Percentiles rank a stretch among this genome's conserved stretches.
These are phyloP conservation scores for Gopherus flavomarginatus DNA, from an alignment of 2,113 vertebrate species.

Conservation along the genomic window DNA sequence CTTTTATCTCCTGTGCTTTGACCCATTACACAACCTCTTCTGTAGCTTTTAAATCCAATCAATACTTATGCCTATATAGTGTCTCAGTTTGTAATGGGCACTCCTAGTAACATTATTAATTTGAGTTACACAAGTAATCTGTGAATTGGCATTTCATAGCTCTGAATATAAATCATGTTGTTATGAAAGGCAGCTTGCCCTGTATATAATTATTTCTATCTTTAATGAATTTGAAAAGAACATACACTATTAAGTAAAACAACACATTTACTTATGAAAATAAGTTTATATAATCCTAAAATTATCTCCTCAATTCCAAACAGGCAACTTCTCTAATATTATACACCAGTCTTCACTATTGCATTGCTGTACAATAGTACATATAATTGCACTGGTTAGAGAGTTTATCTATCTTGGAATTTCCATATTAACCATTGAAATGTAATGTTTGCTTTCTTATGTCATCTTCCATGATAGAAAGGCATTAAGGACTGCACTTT, in stretches of 20 bases:
- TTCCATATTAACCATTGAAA: not conserved
- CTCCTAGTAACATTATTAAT: conserved; percentile 5
- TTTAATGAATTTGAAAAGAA: not conserved
- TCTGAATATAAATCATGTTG: not conserved
- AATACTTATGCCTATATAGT: not conserved
- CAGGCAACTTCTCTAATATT: not conserved
- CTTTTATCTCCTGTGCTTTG: not conserved
- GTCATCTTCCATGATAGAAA: not conserved
- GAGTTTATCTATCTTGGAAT: not conserved
- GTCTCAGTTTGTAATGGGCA: not conserved
- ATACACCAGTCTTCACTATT: accelerated
- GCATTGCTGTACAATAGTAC: not conserved
- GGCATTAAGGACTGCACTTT: not conserved
- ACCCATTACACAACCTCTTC: not conserved
- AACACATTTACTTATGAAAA: conserved; percentile 4
- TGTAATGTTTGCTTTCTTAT: not conserved
- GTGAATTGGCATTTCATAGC: not conserved
- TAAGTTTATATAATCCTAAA: not conserved
- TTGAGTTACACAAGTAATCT: not conserved
- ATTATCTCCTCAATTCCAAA: not conserved
- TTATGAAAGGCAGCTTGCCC: not conserved
- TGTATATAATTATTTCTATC: not conserved
- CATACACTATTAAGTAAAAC: not conserved
- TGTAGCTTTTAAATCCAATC: not conserved
- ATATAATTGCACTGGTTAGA: not conserved